phyloP scores from a whole-genome alignment of 2,888 invertebrate species.

The Chrysotoxum bicinctum region DNA sequence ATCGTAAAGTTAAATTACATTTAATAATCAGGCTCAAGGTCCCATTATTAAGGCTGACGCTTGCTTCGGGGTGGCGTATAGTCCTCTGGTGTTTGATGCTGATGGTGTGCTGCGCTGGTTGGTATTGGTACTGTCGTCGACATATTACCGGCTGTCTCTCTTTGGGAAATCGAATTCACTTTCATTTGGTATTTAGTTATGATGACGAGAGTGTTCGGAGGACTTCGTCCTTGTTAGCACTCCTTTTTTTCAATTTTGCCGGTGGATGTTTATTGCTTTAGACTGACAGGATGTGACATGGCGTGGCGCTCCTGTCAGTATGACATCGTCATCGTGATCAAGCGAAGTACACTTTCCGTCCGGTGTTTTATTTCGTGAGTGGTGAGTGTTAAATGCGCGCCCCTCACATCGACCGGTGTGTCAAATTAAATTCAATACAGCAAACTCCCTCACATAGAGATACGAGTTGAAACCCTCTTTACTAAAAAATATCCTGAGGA shows the following conservation, averaged over 20 bases:
- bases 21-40: conserved; percentile 70
- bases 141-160: conserved; percentile 39
- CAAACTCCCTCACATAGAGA: not conserved
- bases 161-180: conserved; percentile 63
- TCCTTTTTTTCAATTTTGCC: conserved; percentile 21
- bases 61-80: conserved; percentile 31
- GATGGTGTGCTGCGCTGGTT: not conserved
- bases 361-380: conserved; percentile 27
- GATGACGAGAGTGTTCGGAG: conserved; percentile 17
- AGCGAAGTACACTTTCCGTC: conserved; percentile 28
- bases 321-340: conserved; percentile 32
- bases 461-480: not conserved
- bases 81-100: not conserved
- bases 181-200: conserved; percentile 53
- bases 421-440: conserved; percentile 58
- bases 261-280: conserved; percentile 51
- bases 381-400: conserved; percentile 39
- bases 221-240: conserved; percentile 40
- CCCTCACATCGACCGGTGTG: conserved; percentile 33
- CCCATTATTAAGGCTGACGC: conserved; percentile 66
- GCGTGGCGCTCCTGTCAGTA: conserved; percentile 13
- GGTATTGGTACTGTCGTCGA: conserved; percentile 5
- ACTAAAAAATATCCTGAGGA: conserved; percentile 41
- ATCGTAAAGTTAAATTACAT: conserved; percentile 70
- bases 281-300: conserved; percentile 48